Percentiles rank a stretch among this genome's conserved stretches.
Evolutionary conservation across 64 coral and sea anemone species (phyloP).

Genomic region (Catalaphyllia jardinei): DNA sequence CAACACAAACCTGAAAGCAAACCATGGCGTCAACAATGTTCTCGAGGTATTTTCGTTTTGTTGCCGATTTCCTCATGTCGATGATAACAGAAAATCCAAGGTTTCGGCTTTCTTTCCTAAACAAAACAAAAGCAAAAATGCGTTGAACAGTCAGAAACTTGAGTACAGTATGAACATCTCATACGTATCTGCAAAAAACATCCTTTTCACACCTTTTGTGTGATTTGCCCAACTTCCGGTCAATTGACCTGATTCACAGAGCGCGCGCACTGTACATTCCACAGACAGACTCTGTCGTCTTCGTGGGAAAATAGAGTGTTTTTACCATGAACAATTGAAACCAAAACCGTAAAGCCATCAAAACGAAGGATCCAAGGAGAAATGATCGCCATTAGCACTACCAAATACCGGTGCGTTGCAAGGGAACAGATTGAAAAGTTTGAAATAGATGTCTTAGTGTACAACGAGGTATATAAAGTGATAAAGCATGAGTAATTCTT

Average conservation of each 20-base stretch:
- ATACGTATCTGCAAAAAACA: constrained; percentile 6
- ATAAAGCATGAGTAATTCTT: neutral
- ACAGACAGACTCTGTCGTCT: neutral
- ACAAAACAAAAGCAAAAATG: constrained; percentile 47
- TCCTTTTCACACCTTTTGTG: constrained; percentile 10
- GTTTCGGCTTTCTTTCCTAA: constrained; percentile 75
- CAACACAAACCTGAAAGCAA: constrained; percentile 88
- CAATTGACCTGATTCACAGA: constrained; percentile 34
- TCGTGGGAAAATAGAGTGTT: constrained; percentile 26
- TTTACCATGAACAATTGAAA: neutral
- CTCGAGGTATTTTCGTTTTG: constrained; percentile 77
- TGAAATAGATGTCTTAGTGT: neutral
- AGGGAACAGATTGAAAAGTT: neutral
- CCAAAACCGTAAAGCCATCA: neutral
- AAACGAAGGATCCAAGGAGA: neutral
- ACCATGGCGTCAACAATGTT: constrained; percentile 91
- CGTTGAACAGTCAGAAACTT: neutral
- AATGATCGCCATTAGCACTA: neutral
- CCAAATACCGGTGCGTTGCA: neutral
- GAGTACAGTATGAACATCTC: constrained; percentile 32
- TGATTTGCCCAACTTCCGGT: constrained; percentile 22
- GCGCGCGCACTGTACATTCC: neutral
- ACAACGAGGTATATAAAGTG: neutral
- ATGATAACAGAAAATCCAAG: constrained; percentile 89
- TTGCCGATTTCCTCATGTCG: constrained; percentile 78